Conservation (phyloP, 2,113 vertebrate species). For the Myrmecobius fasciatus region DNA sequence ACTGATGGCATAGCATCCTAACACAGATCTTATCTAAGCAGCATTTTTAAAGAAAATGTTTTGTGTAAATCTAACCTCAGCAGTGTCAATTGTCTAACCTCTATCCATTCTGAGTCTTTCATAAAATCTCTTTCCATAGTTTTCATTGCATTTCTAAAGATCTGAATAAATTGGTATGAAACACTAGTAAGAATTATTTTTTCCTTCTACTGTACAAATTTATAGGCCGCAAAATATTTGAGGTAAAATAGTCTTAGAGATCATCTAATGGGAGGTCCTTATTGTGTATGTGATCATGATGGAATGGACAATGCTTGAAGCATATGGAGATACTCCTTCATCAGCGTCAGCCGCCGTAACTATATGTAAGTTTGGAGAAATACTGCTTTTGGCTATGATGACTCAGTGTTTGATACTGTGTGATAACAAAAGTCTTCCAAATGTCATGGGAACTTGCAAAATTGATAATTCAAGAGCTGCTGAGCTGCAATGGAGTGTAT, state of each 20-base stretch:
- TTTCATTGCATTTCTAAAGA: background rate
- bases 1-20: constrained; percentile 49
- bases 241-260: background rate
- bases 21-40: background rate
- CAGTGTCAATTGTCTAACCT: background rate
- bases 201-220: background rate
- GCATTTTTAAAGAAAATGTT: constrained; percentile 2
- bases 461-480: background rate
- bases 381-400: background rate
- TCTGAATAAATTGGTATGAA: background rate
- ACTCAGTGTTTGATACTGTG: background rate
- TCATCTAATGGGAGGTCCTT: background rate
- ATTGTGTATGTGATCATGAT: background rate
- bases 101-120: background rate
- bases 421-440: background rate
- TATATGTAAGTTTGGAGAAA: background rate
- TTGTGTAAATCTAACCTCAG: background rate
- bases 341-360: background rate
- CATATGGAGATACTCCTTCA: background rate
- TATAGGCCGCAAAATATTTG: background rate
- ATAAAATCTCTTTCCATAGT: background rate
- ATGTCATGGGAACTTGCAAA: background rate
- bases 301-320: background rate
- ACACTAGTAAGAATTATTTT: background rate
- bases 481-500: background rate